phyloP scores from a whole-genome alignment of 2,888 invertebrate species.

The Busseola fusca region DNA sequence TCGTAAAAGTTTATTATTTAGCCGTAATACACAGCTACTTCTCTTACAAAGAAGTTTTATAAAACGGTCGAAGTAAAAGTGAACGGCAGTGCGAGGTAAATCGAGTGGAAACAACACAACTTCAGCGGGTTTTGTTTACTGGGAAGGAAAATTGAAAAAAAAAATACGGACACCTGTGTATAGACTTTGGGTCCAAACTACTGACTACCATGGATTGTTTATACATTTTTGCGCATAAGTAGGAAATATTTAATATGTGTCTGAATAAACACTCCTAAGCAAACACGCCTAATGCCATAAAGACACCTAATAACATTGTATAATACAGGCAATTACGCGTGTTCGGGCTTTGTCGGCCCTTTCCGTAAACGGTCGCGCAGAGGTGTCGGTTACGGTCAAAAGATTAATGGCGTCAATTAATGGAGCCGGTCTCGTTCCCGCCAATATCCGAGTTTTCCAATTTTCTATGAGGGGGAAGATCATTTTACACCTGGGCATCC shows the following conservation, averaged over 20 bases:
- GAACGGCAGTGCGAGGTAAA: slow-evolving; percentile 56
- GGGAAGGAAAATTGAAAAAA: slow-evolving; percentile 56
- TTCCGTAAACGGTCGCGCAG: slow-evolving; percentile 54
- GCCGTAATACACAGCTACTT: slow-evolving; percentile 32
- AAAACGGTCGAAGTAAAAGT: slow-evolving; percentile 28
- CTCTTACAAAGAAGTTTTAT: slow-evolving; percentile 37
- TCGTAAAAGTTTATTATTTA: slow-evolving; percentile 52
- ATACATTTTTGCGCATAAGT: slow-evolving; percentile 4
- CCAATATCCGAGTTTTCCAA: slow-evolving; percentile 76
- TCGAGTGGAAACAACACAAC: slow-evolving; percentile 64
- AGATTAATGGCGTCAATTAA: slow-evolving; percentile 84
- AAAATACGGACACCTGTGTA: slow-evolving; percentile 59
- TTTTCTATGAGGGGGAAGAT: slow-evolving; percentile 67
- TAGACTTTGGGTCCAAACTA: slow-evolving; percentile 36
- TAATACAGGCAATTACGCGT: slow-evolving; percentile 45
- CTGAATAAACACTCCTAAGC: slow-evolving; percentile 40
- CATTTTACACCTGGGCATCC: slow-evolving; percentile 72
- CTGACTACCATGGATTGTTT: slow-evolving; percentile 24
- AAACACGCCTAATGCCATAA: slow-evolving; percentile 33
- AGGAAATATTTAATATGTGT: slow-evolving; percentile 19
- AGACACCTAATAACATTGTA: slow-evolving; percentile 38
- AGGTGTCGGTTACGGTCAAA: slow-evolving; percentile 74
- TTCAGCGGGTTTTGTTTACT: slow-evolving; percentile 59
- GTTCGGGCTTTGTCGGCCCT: slow-evolving; percentile 49
- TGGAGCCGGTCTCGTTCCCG: slow-evolving; percentile 66